Evolutionary conservation across 2,888 invertebrate species (phyloP).

Genomic region (Cactoblastis cactorum): DNA sequence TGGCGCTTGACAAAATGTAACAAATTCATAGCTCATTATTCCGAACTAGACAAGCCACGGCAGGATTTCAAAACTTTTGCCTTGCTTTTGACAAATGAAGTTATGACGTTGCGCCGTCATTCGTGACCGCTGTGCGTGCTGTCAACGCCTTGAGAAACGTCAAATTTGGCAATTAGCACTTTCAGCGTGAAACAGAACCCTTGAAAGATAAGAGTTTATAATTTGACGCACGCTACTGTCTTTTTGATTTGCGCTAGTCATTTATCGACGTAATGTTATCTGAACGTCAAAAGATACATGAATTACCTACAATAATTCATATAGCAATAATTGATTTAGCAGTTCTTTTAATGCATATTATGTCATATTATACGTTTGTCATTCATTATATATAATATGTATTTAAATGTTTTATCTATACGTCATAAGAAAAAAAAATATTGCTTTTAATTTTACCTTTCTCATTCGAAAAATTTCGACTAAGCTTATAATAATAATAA

Average conservation of each 20-base stretch:
- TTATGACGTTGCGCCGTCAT: constrained; percentile 8
- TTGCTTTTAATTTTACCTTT: no score
- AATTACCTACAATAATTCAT: no score
- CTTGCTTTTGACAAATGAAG: constrained; percentile 6
- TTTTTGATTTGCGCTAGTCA: background rate
- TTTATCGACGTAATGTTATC: background rate
- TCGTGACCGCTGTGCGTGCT: constrained; percentile 9
- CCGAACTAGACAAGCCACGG: background rate
- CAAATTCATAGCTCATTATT: background rate
- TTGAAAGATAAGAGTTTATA: constrained; percentile 1
- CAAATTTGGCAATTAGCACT: constrained; percentile 12
- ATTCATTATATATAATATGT: no score
- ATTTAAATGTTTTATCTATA: no score
- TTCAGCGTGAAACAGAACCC: background rate
- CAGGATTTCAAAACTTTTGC: constrained; percentile 3
- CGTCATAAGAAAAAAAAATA: no score
- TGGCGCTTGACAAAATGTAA: background rate
- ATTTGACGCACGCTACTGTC: background rate
- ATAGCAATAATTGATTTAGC: no score
- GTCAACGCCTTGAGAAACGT: constrained; percentile 10
- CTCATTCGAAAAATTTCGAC: no score
- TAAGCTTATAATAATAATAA: no score
- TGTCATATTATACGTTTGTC: no score
- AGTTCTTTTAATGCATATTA: no score
- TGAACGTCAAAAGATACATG: no score